A percentile compares a stretch with the other conserved stretches of the same genome.
Evolutionary conservation across 2,888 invertebrate genomes (phyloP).

Genomic region (Pterobdella sp.): DNA sequence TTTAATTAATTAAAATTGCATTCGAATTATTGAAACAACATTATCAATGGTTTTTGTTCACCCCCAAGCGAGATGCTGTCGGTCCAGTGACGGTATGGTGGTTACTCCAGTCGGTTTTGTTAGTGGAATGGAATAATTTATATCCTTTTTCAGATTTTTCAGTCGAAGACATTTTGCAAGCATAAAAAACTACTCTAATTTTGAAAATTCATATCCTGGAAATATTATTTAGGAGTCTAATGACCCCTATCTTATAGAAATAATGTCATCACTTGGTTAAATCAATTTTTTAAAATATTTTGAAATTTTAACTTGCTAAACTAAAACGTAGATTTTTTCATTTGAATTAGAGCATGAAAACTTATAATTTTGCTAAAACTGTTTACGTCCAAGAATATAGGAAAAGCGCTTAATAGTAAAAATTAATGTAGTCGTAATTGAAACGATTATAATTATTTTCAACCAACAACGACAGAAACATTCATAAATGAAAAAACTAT

Average conservation of each 20-base stretch:
- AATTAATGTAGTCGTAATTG: no score
- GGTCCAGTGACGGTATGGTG: neutral
- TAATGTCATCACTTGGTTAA: neutral
- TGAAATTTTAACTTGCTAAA: neutral
- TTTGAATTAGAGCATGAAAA: constrained; percentile 10
- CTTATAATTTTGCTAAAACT: no score
- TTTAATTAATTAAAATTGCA: neutral
- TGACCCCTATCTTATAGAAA: neutral
- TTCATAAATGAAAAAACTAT: no score
- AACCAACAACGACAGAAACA: no score
- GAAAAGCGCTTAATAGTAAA: no score
- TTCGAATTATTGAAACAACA: neutral
- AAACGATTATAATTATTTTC: no score
- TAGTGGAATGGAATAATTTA: neutral
- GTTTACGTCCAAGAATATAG: no score
- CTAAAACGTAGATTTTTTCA: neutral
- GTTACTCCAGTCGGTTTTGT: neutral
- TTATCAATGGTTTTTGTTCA: neutral
- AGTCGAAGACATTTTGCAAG: neutral
- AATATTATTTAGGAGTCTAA: neutral
- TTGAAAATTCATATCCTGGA: neutral
- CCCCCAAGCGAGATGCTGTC: neutral
- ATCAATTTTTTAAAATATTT: neutral
- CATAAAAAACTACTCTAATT: neutral
- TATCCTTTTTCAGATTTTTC: neutral